A percentile compares a stretch with the other conserved stretches of the same genome.
Evolutionary conservation across 1,140 invertebrate species (phyloP).

Genomic region (Bombus waltoni): DNA sequence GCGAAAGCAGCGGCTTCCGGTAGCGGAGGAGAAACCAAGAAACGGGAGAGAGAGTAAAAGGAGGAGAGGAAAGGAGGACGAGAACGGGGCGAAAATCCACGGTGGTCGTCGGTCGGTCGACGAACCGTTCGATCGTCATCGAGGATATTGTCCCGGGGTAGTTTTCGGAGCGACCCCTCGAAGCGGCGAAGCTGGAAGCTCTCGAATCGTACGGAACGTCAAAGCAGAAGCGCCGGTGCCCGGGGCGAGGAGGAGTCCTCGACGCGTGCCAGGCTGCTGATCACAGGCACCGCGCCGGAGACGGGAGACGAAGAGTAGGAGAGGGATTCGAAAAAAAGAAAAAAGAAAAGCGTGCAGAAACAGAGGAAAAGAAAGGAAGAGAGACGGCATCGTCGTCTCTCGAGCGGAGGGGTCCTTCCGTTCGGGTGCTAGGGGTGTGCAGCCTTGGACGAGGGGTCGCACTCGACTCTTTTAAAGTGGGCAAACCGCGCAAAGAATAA

Average conservation of each 20-base stretch:
- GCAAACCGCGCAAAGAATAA: constrained; percentile 69
- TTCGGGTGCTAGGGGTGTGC: constrained; percentile 76
- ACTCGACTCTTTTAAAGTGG: constrained; percentile 72
- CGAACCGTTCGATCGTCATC: constrained; percentile 60
- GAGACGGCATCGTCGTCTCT: constrained; percentile 48
- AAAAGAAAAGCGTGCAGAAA: constrained; percentile 37
- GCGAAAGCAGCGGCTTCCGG: too few relatives aligned
- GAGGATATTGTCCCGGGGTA: constrained; percentile 63
- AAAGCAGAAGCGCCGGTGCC: constrained; percentile 80
- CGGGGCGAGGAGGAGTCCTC: constrained; percentile 76
- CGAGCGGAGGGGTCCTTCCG: constrained; percentile 70
- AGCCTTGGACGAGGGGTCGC: constrained; percentile 65
- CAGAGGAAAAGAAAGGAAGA: constrained; percentile 30
- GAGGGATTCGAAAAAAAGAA: constrained; percentile 48
- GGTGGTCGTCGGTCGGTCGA: constrained; percentile 14
- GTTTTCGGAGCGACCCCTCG: constrained; percentile 65
- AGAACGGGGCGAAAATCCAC: background rate
- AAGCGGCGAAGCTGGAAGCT: constrained; percentile 61
- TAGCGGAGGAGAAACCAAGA: background rate
- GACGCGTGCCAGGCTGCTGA: constrained; percentile 80
- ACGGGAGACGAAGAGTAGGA: constrained; percentile 57
- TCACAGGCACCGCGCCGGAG: constrained; percentile 76
- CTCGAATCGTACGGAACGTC: constrained; percentile 73
- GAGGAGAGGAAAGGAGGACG: background rate
- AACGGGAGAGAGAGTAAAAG: background rate